Evolutionary conservation across 2,797 vertebrate genomes (phyloP).

Genomic region (Emydoidea blandingii): DNA sequence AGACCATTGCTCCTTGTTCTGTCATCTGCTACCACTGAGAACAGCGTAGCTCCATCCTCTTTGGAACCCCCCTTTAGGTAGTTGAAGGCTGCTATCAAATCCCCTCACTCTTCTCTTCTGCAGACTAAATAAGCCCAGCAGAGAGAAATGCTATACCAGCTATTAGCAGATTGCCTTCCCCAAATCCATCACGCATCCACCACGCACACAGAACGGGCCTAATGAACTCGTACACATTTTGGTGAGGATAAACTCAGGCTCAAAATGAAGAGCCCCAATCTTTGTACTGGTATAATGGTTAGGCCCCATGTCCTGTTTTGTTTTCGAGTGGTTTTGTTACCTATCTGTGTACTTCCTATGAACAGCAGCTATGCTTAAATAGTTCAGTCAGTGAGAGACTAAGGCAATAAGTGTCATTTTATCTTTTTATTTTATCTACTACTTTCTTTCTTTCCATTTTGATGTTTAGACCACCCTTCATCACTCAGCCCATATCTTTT

Average conservation of each 20-base stretch:
- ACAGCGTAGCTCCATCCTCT: no score
- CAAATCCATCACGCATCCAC: no score
- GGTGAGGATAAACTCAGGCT: neutral
- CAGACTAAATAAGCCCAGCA: no score
- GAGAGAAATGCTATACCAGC: no score
- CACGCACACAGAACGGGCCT: neutral
- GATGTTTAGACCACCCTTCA: neutral
- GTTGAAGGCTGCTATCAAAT: no score
- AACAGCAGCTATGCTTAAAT: neutral
- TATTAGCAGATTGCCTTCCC: no score
- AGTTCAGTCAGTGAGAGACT: neutral
- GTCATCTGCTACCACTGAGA: no score
- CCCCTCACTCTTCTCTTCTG: no score
- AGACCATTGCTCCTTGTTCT: no score
- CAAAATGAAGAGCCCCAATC: neutral
- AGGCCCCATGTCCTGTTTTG: rapidly evolving
- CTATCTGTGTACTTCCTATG: neutral
- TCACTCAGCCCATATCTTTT: neutral
- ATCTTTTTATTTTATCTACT: neutral
- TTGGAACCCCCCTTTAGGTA: no score
- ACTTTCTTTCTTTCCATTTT: neutral
- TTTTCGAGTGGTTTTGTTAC: neutral
- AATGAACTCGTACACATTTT: constrained; percentile 30
- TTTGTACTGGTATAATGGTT: neutral
- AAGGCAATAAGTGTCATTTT: neutral